phyloP scores from a whole-genome alignment of 2,888 invertebrate species.

The Panzeria rudis region DNA sequence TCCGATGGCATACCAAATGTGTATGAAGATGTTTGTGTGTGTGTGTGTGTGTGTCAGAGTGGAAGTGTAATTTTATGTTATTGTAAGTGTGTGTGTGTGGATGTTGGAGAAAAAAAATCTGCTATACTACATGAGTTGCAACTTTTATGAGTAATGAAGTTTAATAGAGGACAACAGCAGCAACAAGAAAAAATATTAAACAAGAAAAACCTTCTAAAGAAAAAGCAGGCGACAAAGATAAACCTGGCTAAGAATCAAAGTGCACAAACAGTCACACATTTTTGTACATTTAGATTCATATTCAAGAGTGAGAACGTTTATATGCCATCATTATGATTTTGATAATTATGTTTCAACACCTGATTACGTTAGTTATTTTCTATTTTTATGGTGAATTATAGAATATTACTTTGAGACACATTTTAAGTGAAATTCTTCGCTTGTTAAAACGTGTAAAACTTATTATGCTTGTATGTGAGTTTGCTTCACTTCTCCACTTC shows the following conservation, averaged over 20 bases:
- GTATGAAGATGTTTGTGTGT: background rate
- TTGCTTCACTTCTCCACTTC: no score
- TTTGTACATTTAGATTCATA: background rate
- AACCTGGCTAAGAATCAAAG: slow-evolving; percentile 33
- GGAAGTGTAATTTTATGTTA: slow-evolving; percentile 7
- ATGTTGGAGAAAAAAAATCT: slow-evolving; percentile 9
- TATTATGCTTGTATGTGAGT: slow-evolving; percentile 25
- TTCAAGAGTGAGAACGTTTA: slow-evolving; percentile 18
- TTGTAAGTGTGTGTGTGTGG: slow-evolving; percentile 3
- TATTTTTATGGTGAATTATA: slow-evolving; percentile 28
- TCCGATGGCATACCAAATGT: slow-evolving; percentile 42
- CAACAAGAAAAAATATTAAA: slow-evolving; percentile 8
- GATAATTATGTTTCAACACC: slow-evolving; percentile 41
- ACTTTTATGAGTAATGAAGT: slow-evolving; percentile 82
- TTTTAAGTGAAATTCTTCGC: slow-evolving; percentile 61
- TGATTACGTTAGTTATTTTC: slow-evolving; percentile 47
- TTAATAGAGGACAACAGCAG: slow-evolving; percentile 39
- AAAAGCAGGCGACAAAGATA: slow-evolving; percentile 27
- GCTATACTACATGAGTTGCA: slow-evolving; percentile 75
- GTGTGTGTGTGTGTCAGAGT: background rate
- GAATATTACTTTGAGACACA: slow-evolving; percentile 34
- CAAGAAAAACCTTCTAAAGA: slow-evolving; percentile 19
- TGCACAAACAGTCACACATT: background rate
- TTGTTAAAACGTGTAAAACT: slow-evolving; percentile 60
- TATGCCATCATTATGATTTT: slow-evolving; percentile 33